phyloP scores from a whole-genome alignment of 2,113 vertebrate genomes.

The Toxotes jaculatrix region DNA sequence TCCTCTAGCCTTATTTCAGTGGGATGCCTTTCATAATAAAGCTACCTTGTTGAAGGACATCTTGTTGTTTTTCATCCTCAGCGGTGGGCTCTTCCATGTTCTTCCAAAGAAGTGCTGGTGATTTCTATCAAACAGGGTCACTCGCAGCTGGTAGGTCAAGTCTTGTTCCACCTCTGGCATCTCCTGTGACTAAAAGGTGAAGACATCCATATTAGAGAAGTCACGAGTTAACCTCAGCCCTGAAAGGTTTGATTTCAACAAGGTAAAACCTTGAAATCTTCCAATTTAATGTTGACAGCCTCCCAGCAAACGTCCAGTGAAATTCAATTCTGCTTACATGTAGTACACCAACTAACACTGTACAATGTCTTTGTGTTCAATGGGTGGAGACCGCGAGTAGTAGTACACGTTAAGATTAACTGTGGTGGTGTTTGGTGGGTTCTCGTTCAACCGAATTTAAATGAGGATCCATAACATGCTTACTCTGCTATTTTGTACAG shows the following conservation, averaged over 20 bases:
- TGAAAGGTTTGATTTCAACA: not conserved
- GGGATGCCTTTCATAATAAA: not conserved
- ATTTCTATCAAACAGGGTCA: conserved; percentile 89
- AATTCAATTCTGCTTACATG: not conserved
- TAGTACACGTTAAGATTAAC: not conserved
- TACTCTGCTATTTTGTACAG: too few relatives aligned
- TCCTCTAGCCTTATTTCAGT: not conserved
- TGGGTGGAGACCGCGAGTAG: not conserved
- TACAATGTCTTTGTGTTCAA: too few relatives aligned
- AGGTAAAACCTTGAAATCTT: not conserved
- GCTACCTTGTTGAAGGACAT: conserved; percentile 89
- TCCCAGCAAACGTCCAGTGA: not conserved
- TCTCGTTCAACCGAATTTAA: conserved; percentile 15
- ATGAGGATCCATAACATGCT: not conserved
- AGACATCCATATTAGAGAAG: conserved; percentile 1
- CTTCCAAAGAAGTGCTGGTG: conserved; percentile 92
- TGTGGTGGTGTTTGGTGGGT: not conserved
- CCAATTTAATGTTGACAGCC: not conserved
- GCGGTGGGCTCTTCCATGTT: conserved; percentile 87
- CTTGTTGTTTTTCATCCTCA: conserved; percentile 71
- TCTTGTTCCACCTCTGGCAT: conserved; percentile 59
- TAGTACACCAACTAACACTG: too few relatives aligned
- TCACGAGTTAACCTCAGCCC: not conserved
- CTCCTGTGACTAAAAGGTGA: conserved; percentile 50
- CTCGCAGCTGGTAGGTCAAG: conserved; percentile 86